These are phyloP conservation scores for Pongo pygmaeus DNA, from an alignment of 2,113 vertebrate species.

Conservation along the genomic window DNA sequence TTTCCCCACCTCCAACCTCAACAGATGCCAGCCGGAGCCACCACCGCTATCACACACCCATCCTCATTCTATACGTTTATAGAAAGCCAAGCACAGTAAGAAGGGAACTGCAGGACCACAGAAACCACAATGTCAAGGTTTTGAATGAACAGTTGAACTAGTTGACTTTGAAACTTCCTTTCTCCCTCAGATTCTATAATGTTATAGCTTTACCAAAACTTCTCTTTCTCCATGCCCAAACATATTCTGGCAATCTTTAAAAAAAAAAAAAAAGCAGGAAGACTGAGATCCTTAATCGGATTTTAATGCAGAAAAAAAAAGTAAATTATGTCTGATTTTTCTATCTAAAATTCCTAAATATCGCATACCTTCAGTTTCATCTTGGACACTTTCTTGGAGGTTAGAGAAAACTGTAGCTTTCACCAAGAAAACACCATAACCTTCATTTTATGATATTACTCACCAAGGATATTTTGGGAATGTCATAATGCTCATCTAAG, in stretches of 20 bases:
- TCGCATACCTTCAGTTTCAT: slow-evolving; percentile 79
- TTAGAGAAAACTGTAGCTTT: slow-evolving; percentile 84
- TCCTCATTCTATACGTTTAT: neutral
- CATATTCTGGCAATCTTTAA: neutral
- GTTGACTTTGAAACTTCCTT: neutral
- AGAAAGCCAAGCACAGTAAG: neutral
- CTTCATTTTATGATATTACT: slow-evolving; percentile 96
- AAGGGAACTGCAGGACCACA: neutral
- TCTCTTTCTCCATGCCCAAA: neutral
- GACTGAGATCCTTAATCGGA: neutral
- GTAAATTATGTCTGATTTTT: neutral
- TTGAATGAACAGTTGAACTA: neutral
- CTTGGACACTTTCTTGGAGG: slow-evolving; percentile 64
- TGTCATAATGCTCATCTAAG: slow-evolving; percentile 88
- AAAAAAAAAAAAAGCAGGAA: neutral
- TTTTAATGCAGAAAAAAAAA: slow-evolving; percentile 17
- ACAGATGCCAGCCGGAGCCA: neutral
- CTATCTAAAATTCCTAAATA: slow-evolving; percentile 41
- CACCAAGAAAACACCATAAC: slow-evolving; percentile 94
- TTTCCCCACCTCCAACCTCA: neutral
- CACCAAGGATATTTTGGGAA: slow-evolving; percentile 93
- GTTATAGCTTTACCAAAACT: neutral
- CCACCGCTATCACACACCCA: neutral
- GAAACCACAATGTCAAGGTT: neutral
- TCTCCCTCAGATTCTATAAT: neutral